Evolutionary conservation across 1,140 invertebrate species (phyloP).

Genomic region (Bombus affinis): DNA sequence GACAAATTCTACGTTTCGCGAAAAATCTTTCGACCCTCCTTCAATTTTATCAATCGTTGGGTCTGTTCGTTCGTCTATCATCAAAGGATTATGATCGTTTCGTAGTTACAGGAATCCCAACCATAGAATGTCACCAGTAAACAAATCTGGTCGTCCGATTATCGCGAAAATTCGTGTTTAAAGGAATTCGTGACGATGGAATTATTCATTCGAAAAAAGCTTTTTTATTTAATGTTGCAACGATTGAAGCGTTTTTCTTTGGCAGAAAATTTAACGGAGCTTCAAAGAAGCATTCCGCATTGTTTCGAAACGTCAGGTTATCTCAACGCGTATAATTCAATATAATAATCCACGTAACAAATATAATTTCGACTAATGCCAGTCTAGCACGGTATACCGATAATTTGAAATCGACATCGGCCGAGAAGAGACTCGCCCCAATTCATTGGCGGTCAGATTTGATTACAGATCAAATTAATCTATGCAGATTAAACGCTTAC

Average conservation of each 20-base stretch:
- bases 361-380: slow-evolving; percentile 14
- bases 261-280: neutral
- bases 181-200: no score
- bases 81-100: no score
- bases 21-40: no score
- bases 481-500: slow-evolving; percentile 57
- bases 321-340: neutral
- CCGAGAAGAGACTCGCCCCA: slow-evolving; percentile 25
- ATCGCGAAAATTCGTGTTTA: no score
- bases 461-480: slow-evolving; percentile 57
- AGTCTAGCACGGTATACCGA: slow-evolving; percentile 13
- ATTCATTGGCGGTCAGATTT: slow-evolving; percentile 54
- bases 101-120: no score
- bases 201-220: no score
- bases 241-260: neutral
- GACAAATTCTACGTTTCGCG: no score
- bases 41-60: no score
- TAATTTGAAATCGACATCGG: slow-evolving; percentile 42
- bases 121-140: no score
- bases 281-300: neutral
- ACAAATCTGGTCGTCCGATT: no score
- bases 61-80: no score
- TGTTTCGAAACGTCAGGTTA: neutral
- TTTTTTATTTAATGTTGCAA: slow-evolving; percentile 43
- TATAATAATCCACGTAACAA: neutral